Evolutionary conservation across 2,888 invertebrate genomes (phyloP), one percentile per base, ranked within the genome.

Genomic region (Drymonia ruficornis): DNA sequence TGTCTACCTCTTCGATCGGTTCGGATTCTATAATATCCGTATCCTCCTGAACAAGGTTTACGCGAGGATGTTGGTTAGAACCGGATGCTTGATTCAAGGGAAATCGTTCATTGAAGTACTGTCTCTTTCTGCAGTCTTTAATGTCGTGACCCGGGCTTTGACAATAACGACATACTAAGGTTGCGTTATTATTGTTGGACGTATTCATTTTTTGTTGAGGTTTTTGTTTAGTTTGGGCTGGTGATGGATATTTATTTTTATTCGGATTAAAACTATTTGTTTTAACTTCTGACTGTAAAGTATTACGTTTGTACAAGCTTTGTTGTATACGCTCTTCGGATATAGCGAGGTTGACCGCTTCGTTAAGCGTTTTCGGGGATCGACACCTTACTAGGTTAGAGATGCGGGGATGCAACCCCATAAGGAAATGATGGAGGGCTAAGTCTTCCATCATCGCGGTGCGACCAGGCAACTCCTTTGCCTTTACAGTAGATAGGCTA

Each of bases 361-460:
- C 53, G 23, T 59, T 65, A 4, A 59, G 31, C 4, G 43, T 49
- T 50, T 50, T 54, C 0, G 55, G 57, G 7, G 55, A 38, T 18
- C 40, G 45, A 13, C 61, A 59, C 29, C 57, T 43, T 1, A 64
- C 51, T 23, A 61, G 56, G 12, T 49, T 55, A 0, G 61, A 53
- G 7, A 64, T 47, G 2, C 61, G 44, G 5, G 55, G 55, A 11
- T 48, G 36, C 0, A 61, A 28, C 1, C 56, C 54, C 42, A 61
- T 51, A 15, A 11, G 36, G n/a, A 58, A 54, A 8, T 54, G 52
- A 31, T 70, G 61, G 0, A 73, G 55, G 11, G 68, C 71, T 18
- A 73, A 23, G 1, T 70, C 74, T 34, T 72, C 65, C 69, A 72
- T 72, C 1, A 70, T 66, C 4, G 70, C 70, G 0, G 58, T 61